phyloP scores from a whole-genome alignment of 2,797 vertebrate species.

The Glyptemys insculpta region DNA sequence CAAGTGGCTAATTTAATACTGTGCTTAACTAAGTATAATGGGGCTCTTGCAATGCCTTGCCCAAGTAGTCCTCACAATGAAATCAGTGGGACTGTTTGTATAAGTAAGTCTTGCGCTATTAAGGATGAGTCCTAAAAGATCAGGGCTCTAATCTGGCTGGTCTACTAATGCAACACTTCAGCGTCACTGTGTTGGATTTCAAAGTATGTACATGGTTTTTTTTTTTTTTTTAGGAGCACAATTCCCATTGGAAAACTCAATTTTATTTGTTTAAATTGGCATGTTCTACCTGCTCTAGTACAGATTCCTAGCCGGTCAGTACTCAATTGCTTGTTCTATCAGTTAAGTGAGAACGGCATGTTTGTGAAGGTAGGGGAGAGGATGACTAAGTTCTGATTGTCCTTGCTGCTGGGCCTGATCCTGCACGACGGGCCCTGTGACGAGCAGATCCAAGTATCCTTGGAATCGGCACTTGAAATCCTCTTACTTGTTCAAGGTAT shows the following conservation, averaged over 20 bases:
- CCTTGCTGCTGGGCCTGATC: neutral
- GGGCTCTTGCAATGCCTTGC: neutral
- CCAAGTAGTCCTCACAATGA: neutral
- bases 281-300: neutral
- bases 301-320: neutral
- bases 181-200: neutral
- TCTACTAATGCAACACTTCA: neutral
- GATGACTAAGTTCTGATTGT: neutral
- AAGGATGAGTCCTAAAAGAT: accelerated
- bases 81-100: neutral
- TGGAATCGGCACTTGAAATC: neutral
- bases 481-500: too few relatives aligned
- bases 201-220: neutral
- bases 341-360: neutral
- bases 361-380: neutral
- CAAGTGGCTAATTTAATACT: accelerated
- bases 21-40: accelerated
- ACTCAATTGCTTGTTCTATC: neutral
- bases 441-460: neutral
- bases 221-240: neutral
- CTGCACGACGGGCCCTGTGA: neutral
- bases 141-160: neutral
- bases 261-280: neutral
- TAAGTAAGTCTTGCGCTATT: neutral
- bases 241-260: neutral